Conservation (phyloP, 2,797 vertebrate species). For the Siniperca scherzeri region DNA sequence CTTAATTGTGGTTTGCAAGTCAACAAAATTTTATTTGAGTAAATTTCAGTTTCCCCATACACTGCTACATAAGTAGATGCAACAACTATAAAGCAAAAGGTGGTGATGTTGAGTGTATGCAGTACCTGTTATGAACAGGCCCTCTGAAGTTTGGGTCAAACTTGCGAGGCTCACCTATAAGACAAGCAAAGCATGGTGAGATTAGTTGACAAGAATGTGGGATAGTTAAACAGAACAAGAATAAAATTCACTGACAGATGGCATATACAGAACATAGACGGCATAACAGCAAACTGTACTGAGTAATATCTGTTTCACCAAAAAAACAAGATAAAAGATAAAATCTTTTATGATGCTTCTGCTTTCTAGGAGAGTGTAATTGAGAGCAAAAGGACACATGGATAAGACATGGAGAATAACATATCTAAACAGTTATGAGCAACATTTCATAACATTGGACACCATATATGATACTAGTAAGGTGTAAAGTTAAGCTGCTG, state of each 20-base stretch:
- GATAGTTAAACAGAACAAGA: not conserved
- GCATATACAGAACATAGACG: not conserved
- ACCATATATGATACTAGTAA: not conserved
- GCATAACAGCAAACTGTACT: not conserved
- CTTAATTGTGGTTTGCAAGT: not conserved
- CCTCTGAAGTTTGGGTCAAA: slow-evolving; percentile 95
- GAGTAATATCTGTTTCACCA: not conserved
- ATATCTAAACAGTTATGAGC: not conserved
- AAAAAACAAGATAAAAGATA: not conserved
- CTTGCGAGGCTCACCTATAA: slow-evolving; percentile 92
- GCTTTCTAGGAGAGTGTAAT: not conserved
- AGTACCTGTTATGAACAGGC: slow-evolving; percentile 92
- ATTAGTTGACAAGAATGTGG: slow-evolving; percentile 1
- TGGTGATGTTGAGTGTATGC: not conserved
- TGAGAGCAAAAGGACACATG: not conserved
- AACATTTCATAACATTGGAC: slow-evolving; percentile 9
- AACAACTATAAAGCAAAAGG: not conserved
- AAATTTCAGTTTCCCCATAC: not conserved
- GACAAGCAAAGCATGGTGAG: slow-evolving; percentile 60
- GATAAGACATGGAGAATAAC: not conserved
- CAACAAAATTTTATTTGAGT: not conserved
- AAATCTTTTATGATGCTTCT: not conserved
- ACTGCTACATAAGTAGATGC: not conserved
- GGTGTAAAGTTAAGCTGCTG: slow-evolving; percentile 37
- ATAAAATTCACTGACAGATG: not conserved